phyloP scores from a whole-genome alignment of 2,113 vertebrate genomes.

The Electrona antarctica region DNA sequence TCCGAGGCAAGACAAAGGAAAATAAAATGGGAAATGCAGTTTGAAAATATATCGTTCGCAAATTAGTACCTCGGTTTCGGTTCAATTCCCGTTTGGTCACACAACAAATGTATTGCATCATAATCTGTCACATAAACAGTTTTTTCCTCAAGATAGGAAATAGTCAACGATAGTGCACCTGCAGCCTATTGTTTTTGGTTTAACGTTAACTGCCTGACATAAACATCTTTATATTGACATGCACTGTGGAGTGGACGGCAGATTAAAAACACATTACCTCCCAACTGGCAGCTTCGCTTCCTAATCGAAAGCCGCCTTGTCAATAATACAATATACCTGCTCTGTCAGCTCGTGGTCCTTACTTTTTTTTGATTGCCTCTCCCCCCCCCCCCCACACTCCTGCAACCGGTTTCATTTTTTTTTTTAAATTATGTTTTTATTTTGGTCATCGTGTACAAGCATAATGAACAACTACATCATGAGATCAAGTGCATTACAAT shows the following conservation, averaged over 20 bases:
- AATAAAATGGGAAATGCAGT: background rate
- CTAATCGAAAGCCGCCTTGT: background rate
- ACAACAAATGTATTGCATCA: background rate
- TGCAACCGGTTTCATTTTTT: too few species aligned
- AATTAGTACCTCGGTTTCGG: background rate
- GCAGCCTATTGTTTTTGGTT: background rate
- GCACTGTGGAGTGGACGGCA: background rate
- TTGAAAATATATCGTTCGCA: background rate
- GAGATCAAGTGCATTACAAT: too few species aligned
- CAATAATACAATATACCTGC: background rate
- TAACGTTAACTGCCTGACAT: background rate
- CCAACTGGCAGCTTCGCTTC: background rate
- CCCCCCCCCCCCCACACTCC: background rate
- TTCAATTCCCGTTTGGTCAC: background rate
- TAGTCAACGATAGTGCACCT: too few species aligned
- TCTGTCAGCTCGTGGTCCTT: constrained; percentile 11
- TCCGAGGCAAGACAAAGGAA: too few species aligned
- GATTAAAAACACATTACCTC: constrained; percentile 2
- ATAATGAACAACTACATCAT: too few species aligned
- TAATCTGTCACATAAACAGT: background rate
- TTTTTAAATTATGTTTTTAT: too few species aligned
- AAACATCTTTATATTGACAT: background rate
- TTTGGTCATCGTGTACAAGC: too few species aligned
- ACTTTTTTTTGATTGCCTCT: constrained; percentile 39
- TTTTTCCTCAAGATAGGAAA: background rate